Evolutionary conservation across 2,888 invertebrate genomes (phyloP).

Genomic region (Lumbricus terrestris): DNA sequence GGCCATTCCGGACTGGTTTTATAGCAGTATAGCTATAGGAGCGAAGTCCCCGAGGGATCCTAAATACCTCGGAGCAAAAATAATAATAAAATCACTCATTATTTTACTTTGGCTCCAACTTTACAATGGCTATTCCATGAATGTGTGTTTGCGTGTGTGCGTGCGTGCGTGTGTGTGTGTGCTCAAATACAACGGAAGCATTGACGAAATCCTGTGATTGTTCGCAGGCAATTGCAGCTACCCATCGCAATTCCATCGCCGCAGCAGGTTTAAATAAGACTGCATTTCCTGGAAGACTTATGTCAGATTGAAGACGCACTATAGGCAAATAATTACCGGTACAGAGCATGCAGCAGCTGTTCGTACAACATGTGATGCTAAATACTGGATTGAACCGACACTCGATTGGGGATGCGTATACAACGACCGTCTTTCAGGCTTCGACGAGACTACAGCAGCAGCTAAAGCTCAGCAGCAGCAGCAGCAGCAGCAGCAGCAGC

Average conservation of each 20-base stretch:
- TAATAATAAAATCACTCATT: too few relatives aligned
- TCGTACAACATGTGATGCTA: neutral
- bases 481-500: neutral
- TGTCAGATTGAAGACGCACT: neutral
- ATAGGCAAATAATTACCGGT: too few relatives aligned
- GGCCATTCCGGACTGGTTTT: too few relatives aligned
- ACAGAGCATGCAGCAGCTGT: too few relatives aligned
- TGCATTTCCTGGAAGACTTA: neutral
- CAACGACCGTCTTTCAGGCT: neutral
- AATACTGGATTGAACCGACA: neutral
- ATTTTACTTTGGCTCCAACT: too few relatives aligned
- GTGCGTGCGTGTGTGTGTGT: too few relatives aligned
- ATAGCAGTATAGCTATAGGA: too few relatives aligned
- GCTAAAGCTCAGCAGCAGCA: neutral
- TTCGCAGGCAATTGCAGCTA: too few relatives aligned
- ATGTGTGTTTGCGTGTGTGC: too few relatives aligned
- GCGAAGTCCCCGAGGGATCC: too few relatives aligned
- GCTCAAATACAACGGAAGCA: neutral
- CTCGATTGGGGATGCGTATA: neutral
- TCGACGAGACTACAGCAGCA: neutral
- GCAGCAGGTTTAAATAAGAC: neutral
- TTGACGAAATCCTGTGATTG: neutral
- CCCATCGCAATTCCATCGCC: neutral
- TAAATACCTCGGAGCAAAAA: too few relatives aligned
- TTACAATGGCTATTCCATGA: too few relatives aligned